Evolutionary conservation across 2,888 invertebrate genomes (phyloP).

Genomic region (Dinocampus coccinellae): DNA sequence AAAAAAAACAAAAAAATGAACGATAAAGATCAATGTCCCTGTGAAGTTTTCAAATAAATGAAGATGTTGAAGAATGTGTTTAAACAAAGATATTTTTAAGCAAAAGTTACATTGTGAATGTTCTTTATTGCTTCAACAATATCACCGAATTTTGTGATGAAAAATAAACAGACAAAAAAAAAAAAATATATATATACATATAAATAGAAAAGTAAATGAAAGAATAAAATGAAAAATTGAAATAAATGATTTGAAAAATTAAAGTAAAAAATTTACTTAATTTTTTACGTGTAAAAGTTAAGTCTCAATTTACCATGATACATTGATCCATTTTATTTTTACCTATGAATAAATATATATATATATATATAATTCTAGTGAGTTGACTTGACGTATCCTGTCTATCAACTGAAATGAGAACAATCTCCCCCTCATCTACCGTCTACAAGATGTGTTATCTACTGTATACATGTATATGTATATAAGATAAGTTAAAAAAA

Average conservation of each 20-base stretch:
- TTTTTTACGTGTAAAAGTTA: not conserved
- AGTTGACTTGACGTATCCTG: not conserved
- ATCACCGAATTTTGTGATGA: not conserved
- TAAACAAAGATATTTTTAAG: not conserved
- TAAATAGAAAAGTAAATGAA: not conserved
- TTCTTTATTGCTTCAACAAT: not conserved
- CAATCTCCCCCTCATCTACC: slow-evolving; percentile 18
- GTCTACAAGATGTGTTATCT: slow-evolving; percentile 6
- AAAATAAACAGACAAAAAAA: not conserved
- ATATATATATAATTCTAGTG: slow-evolving; percentile 25
- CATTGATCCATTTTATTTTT: slow-evolving; percentile 18
- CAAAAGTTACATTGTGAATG: not conserved
- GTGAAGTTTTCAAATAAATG: not conserved
- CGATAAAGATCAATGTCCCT: not conserved
- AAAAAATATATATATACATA: not conserved
- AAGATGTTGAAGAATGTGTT: not conserved
- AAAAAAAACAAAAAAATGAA: not conserved
- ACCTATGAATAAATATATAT: not conserved
- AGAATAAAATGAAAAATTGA: not conserved
- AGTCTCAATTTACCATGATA: not conserved
- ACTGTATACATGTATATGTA: not conserved
- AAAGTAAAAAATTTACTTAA: not conserved
- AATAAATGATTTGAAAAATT: not conserved
- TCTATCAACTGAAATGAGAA: slow-evolving; percentile 26
- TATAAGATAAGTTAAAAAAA: not conserved